Percentiles rank a stretch among this genome's conserved stretches.
Evolutionary conservation across 2,797 vertebrate genomes (phyloP).

Genomic region (Chloroceryle inda): DNA sequence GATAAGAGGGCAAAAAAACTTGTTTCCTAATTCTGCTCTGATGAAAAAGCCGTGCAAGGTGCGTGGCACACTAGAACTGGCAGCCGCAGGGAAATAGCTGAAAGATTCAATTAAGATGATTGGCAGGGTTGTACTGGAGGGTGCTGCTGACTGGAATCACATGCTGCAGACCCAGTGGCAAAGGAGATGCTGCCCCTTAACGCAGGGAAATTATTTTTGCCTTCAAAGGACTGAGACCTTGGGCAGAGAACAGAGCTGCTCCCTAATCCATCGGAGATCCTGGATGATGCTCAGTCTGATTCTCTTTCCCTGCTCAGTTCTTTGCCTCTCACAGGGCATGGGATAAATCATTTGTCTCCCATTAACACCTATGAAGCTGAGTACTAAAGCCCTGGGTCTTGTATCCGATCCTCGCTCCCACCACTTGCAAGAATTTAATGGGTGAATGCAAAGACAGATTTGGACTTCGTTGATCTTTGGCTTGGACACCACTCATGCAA

Average conservation of each 20-base stretch:
- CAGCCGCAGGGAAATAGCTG: slow-evolving; percentile 11
- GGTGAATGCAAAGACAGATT: not conserved
- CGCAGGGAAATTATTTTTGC: not conserved
- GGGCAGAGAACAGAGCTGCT: not conserved
- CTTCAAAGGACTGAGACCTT: not conserved
- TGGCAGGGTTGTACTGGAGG: slow-evolving; percentile 17
- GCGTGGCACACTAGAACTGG: not conserved
- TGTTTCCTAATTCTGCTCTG: not conserved
- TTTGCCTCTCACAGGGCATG: not conserved
- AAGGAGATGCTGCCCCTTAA: not conserved
- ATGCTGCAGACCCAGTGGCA: not conserved
- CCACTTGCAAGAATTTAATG: not conserved
- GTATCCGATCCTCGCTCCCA: not conserved
- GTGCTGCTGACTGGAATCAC: not conserved
- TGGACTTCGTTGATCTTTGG: not conserved
- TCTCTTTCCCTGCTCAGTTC: not conserved
- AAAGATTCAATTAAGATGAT: slow-evolving; percentile 64
- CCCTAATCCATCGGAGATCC: not conserved
- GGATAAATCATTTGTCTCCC: not conserved
- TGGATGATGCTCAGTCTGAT: not conserved
- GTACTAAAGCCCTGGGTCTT: not conserved
- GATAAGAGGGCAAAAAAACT: slow-evolving; percentile 7
- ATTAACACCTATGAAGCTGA: not conserved
- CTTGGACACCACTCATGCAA: not conserved
- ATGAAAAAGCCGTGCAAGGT: slow-evolving; percentile 1